A percentile compares a stretch with the other conserved stretches of the same genome.
Evolutionary conservation across 2,113 vertebrate species (phyloP).

Genomic region (Corythornis madagascariensis): DNA sequence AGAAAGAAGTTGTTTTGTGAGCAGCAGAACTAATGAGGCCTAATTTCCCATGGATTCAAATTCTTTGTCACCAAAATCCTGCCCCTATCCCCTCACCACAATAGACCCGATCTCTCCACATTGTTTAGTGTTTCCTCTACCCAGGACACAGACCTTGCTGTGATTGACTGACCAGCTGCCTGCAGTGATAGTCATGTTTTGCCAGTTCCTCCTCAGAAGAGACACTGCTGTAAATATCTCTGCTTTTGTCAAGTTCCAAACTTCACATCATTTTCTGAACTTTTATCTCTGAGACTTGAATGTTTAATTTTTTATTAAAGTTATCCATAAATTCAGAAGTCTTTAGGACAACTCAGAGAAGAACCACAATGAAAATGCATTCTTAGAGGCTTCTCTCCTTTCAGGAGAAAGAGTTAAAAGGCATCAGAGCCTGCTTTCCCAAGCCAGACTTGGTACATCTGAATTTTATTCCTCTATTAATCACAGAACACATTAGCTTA

Average conservation of each 20-base stretch:
- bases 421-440: not conserved
- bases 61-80: not conserved
- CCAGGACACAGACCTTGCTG: not conserved
- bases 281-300: not conserved
- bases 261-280: not conserved
- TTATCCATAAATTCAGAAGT: not conserved
- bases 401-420: not conserved
- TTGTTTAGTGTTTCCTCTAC: not conserved
- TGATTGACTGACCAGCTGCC: not conserved
- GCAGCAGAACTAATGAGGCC: slow-evolving; percentile 26
- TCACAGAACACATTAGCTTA: not conserved
- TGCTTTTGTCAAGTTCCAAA: not conserved
- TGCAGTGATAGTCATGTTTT: not conserved
- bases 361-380: not conserved
- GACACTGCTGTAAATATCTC: not conserved
- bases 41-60: slow-evolving; percentile 14
- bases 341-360: not conserved
- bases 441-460: not conserved
- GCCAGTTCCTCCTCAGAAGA: not conserved
- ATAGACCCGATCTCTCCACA: not conserved
- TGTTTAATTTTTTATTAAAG: not conserved
- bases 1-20: not conserved
- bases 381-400: not conserved
- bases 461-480: not conserved
- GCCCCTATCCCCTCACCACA: not conserved